Evolutionary conservation across 2,888 invertebrate species (phyloP), one percentile per base, ranked within the genome.

Genomic region (Drosophila anceps): DNA sequence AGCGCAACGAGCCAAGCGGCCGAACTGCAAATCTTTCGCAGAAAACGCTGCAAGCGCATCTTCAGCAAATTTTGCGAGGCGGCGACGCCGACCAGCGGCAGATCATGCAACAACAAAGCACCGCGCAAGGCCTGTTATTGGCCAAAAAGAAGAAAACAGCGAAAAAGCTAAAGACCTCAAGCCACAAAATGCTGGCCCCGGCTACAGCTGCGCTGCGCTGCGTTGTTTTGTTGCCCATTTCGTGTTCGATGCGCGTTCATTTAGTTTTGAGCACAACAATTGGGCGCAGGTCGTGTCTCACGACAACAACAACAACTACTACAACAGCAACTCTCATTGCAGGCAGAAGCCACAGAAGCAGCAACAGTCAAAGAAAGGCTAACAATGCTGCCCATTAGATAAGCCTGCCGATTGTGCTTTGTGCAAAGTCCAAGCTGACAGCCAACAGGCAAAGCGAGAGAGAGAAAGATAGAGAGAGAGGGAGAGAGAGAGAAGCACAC

Each of bases 211-310:
- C 59, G 48, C 24, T 63, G 59, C 59, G 63, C 24, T 63, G 39
- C 12, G 35, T 35, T 33, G 54, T 57, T 59, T 55, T 63, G 39
- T 62, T 65, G 75, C 59, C 70, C 82, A 81, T 81, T 89, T 84
- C 88, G 82, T 89, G 89, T 89, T 81, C 90, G 81, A 84, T 79
- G 88, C 87, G 79, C 84, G 80, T 86, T 86, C 84, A 81, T 88
- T 86, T 88, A 84, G 75, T 78, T 86, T 48, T 39, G 39, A 68
- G 77, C 71, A 76, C 84, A 88, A 87, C 90, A 90, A 84, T 88
- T 90, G 90, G 81, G 76, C 80, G 82, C 84, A 88, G 86, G 88
- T 89, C 88, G 88, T 89, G 88, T 85, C 75, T 77, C 88, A 91
- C 91, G 89, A 89, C 86, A 87, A 72, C 69, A 59, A 50, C 76